Conservation (phyloP, 1,140 invertebrate species). For the Ips nitidus region DNA sequence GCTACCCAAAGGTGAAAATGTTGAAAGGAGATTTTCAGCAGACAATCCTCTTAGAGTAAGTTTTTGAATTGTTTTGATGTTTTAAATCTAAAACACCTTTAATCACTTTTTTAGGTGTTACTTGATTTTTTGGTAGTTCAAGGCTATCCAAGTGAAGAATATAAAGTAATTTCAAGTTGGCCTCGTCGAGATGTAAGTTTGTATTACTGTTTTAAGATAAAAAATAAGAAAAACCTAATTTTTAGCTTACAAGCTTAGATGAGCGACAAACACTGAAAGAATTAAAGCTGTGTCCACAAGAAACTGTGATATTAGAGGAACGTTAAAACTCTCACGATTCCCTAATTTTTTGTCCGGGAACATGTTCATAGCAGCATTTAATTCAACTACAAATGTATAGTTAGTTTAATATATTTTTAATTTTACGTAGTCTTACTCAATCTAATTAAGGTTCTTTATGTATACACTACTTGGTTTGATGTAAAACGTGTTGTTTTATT, state of each 20-base stretch:
- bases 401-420: slow-evolving; percentile 45
- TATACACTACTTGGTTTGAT: slow-evolving; percentile 35
- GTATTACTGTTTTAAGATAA: slow-evolving; percentile 9
- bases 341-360: slow-evolving; percentile 16
- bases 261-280: slow-evolving; percentile 72
- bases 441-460: slow-evolving; percentile 31
- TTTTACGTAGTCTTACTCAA: slow-evolving; percentile 38
- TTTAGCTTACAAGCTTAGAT: slow-evolving; percentile 81
- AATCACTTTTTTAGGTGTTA: slow-evolving; percentile 60
- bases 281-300: slow-evolving; percentile 86
- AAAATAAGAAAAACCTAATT: slow-evolving; percentile 19
- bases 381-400: slow-evolving; percentile 40
- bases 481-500: slow-evolving; percentile 31
- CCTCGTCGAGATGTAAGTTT: slow-evolving; percentile 85
- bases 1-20: slow-evolving; percentile 70
- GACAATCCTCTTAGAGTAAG: slow-evolving; percentile 65
- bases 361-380: slow-evolving; percentile 42
- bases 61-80: slow-evolving; percentile 1
- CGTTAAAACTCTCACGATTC: slow-evolving; percentile 62
- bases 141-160: slow-evolving; percentile 84
- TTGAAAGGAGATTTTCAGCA: slow-evolving; percentile 73
- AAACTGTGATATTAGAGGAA: slow-evolving; percentile 90
- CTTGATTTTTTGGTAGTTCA: slow-evolving; percentile 83
- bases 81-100: not conserved
- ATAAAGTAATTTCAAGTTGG: slow-evolving; percentile 89